These are phyloP conservation scores for Pangasius djambal DNA, from an alignment of 2,797 vertebrate genomes.

Conservation along the genomic window DNA sequence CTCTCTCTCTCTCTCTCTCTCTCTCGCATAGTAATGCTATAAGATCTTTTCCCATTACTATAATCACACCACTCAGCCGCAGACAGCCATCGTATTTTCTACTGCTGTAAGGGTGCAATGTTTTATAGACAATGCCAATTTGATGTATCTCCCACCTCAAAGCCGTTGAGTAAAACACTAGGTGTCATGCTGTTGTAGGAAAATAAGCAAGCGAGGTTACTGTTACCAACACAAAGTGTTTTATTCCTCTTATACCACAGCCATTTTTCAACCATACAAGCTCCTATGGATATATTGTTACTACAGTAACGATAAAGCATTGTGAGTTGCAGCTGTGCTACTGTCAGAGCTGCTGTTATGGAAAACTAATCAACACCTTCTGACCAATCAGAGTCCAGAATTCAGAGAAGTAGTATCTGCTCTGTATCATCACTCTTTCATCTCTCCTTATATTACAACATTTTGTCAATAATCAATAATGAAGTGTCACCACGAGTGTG, in stretches of 20 bases:
- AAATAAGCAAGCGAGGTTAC: neutral
- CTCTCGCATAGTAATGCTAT: constrained; percentile 1
- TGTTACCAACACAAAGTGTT: neutral
- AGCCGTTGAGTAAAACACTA: neutral
- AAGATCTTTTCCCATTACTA: constrained; percentile 1
- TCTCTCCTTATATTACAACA: neutral
- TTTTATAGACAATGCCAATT: neutral
- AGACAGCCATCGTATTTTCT: neutral
- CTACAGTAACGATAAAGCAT: neutral
- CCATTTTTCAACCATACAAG: neutral
- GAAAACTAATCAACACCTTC: neutral
- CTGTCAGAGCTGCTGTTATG: neutral
- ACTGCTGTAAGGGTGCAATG: neutral
- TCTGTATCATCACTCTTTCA: neutral
- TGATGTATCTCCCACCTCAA: too few species aligned
- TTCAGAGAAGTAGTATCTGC: neutral
- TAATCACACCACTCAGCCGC: neutral
- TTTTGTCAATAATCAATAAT: neutral
- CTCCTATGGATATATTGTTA: neutral
- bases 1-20: neutral
- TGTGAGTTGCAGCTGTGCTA: neutral
- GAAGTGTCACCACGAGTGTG: neutral
- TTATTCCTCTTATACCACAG: neutral
- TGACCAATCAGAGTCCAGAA: neutral
- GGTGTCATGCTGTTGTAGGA: neutral